phyloP scores from a whole-genome alignment of 2,113 vertebrate genomes.

The Trematomus loennbergii region DNA sequence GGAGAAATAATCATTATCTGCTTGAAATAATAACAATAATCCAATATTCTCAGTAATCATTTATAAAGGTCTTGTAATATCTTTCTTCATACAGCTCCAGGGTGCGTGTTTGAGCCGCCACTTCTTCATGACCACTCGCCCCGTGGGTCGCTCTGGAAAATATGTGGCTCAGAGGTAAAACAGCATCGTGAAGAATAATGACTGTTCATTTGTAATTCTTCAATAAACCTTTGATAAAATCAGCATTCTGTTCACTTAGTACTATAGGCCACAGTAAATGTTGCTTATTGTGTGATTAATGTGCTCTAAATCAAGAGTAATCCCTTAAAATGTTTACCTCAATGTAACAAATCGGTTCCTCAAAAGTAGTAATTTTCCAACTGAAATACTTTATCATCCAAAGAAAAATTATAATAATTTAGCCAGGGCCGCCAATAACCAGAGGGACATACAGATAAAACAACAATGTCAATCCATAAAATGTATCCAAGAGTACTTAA shows the following conservation, averaged over 20 bases:
- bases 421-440: neutral
- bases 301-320: neutral
- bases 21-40: neutral
- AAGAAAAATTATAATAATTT: neutral
- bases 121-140: slow-evolving; percentile 80
- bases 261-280: neutral
- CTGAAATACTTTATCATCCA: neutral
- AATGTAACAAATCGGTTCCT: neutral
- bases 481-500: neutral
- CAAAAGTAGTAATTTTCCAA: neutral
- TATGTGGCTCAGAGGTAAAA: slow-evolving; percentile 79
- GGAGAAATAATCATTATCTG: neutral
- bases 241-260: neutral
- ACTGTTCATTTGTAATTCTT: neutral
- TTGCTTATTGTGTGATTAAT: too few relatives aligned
- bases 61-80: neutral
- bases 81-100: slow-evolving; percentile 61
- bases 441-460: neutral
- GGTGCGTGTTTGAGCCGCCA: slow-evolving; percentile 68
- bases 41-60: neutral
- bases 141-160: slow-evolving; percentile 80
- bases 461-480: neutral
- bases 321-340: neutral
- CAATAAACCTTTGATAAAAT: neutral
- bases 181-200: neutral